Conservation (phyloP, 2,797 vertebrate genomes). For the Staurois parvus region DNA sequence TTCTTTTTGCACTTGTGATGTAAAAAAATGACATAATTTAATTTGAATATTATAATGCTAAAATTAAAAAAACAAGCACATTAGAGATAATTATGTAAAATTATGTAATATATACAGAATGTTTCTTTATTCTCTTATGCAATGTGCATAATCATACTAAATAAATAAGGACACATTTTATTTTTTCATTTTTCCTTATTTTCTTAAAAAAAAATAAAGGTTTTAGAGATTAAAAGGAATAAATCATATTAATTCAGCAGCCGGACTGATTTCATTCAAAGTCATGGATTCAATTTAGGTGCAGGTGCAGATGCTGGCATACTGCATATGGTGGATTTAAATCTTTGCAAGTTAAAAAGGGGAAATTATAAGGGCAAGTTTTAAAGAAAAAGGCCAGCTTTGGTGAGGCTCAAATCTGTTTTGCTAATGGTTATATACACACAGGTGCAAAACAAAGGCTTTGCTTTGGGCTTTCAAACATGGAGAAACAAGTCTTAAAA, state of each 20-base stretch:
- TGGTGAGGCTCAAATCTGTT: slow-evolving; percentile 56
- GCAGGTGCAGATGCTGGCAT: slow-evolving; percentile 59
- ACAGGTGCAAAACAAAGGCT: slow-evolving; percentile 60
- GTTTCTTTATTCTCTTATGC: background rate
- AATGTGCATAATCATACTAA: background rate
- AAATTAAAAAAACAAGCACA: no score
- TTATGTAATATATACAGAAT: background rate
- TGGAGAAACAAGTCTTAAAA: slow-evolving; percentile 54
- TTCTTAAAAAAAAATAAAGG: background rate
- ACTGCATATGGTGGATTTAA: slow-evolving; percentile 38
- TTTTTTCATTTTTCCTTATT: background rate
- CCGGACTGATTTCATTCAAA: slow-evolving; percentile 30
- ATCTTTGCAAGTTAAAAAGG: slow-evolving; percentile 52
- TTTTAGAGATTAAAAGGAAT: slow-evolving; percentile 42
- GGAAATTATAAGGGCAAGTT: slow-evolving; percentile 58
- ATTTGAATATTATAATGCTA: no score
- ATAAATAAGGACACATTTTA: background rate
- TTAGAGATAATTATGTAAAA: no score
- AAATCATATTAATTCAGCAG: slow-evolving; percentile 48
- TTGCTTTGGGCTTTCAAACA: slow-evolving; percentile 52
- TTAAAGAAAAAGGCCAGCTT: slow-evolving; percentile 60
- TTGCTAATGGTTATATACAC: slow-evolving; percentile 52
- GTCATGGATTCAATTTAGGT: slow-evolving; percentile 59
- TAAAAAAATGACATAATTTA: no score
- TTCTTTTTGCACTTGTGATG: no score